Conservation (phyloP, 1,140 invertebrate species). For the Bombus pascuorum region DNA sequence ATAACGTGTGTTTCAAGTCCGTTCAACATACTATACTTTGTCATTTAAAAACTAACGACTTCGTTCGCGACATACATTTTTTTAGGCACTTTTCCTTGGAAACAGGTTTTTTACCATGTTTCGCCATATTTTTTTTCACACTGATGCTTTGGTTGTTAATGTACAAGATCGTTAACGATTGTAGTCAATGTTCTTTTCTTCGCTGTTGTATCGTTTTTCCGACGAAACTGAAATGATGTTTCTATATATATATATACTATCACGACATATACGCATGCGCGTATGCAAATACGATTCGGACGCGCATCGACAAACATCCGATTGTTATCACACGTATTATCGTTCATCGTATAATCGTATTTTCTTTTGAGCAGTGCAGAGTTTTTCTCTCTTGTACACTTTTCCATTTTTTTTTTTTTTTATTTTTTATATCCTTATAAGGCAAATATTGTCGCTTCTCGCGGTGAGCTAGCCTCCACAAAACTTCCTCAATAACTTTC, state of each 20-base stretch:
- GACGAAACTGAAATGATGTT: background rate
- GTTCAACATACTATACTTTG: constrained; percentile 27
- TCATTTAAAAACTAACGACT: constrained; percentile 60
- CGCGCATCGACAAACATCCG: background rate
- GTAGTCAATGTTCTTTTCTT: background rate
- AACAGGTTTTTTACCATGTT: constrained; percentile 44
- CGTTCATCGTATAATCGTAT: background rate
- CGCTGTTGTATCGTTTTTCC: background rate
- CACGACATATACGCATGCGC: background rate
- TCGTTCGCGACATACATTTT: constrained; percentile 2
- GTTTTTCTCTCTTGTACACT: background rate
- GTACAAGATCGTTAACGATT: constrained; percentile 37
- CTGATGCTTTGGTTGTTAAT: constrained; percentile 64
- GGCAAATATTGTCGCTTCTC: constrained; percentile 1
- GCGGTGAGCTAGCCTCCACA: background rate
- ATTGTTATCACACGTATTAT: background rate
- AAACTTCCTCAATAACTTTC: background rate
- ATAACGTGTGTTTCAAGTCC: constrained; percentile 13
- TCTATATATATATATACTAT: background rate
- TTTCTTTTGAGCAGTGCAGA: background rate
- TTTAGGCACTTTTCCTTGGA: constrained; percentile 64
- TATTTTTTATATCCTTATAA: background rate
- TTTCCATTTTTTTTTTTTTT: background rate
- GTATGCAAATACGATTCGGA: background rate
- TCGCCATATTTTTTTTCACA: constrained; percentile 36